Base-by-base conservation (phyloP, 1,140 invertebrate genomes). In the Ostrea edulis region DNA sequence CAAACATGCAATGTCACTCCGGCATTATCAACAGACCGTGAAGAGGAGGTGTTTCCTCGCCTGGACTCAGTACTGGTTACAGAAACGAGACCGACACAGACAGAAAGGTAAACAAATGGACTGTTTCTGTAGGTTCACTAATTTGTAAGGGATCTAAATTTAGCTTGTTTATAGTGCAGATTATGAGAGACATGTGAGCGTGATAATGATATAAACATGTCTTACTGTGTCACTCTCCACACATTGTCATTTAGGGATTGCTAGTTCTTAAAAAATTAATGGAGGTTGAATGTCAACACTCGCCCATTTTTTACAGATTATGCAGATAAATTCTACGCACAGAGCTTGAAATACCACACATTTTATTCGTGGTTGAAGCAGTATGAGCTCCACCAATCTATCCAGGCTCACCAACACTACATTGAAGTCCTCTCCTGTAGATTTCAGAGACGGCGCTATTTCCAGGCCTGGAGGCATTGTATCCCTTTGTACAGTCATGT, bases 381-480 rank as follows among this genome's bases (percentile, higher is more conserved):
- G 9, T 92, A 88, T 51, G 55, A 86, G 9, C 86, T 88, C 51
- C 85, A 88, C 12, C 62, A 86, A 83, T 84, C 85, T 0, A 58
- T 92, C 12, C 71, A 88, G 12, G 81, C 90, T 53, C 90, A 91
- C 65, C 86, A 93, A 35, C 88, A 87, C n/a, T 86, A 88, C 29
- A 92, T 93, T 58, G 85, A 86, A 7, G 25, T 83, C 12, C 89
- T 92, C 25, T 87, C 91, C 7, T 65, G 83, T 20, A 82, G 77
- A 2, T 91, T 92, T 87, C 90, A 90, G 83, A 90, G 88, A n/a
- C 77, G 92, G 17, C 62, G 87, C 29, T 86, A 77, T 22, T 90
- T 93, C 52, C 25, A 84, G 29, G 89, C 88, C 44, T 92, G 91
- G 92, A 89, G 89, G 83, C 88, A 77, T 25, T 93, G 92, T 93